Evolutionary conservation across 1,140 invertebrate genomes (phyloP).

Genomic region (Sipha flava): DNA sequence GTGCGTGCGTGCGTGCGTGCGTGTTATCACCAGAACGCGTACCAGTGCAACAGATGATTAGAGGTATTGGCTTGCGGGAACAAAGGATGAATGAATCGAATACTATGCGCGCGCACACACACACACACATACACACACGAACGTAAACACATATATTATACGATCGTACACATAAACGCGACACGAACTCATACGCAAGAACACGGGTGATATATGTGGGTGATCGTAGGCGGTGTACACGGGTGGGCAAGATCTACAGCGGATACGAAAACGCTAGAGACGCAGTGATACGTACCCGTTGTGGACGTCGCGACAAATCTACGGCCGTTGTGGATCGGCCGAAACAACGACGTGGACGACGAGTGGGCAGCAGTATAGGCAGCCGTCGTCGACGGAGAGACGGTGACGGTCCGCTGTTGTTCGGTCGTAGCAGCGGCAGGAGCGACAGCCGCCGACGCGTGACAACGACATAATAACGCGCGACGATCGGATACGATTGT

Average conservation of each 20-base stretch:
- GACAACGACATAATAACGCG: background rate
- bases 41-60: slow-evolving; percentile 30
- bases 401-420: background rate
- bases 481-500: no score
- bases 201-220: no score
- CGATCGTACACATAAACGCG: background rate
- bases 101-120: background rate
- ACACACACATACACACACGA: background rate
- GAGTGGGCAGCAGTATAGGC: background rate
- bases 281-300: no score
- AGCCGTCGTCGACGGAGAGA: background rate
- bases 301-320: background rate
- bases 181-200: background rate
- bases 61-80: background rate
- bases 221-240: no score
- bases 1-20: no score
- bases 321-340: background rate
- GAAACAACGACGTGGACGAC: background rate
- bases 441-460: background rate
- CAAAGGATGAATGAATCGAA: slow-evolving; percentile 30
- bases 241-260: no score
- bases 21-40: background rate
- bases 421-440: background rate
- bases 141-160: background rate
- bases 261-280: background rate